Base-by-base conservation (phyloP, 2,888 invertebrate genomes). In the Baronia brevicornis region DNA sequence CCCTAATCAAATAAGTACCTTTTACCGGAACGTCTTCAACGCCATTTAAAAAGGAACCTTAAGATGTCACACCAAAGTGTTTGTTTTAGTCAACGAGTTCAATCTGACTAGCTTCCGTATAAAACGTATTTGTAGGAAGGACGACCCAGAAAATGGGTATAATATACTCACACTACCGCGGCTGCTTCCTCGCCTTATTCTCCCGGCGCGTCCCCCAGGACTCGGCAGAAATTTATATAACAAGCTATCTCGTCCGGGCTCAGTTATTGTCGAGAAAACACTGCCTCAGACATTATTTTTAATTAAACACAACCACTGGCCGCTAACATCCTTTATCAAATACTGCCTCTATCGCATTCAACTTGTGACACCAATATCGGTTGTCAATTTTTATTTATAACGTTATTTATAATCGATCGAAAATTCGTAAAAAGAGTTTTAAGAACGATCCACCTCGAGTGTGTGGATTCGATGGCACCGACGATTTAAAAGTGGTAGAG, bases 1-100 rank as follows among this genome's bases (percentile, higher is more conserved):
- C 82, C 82, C 82, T 82, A 84, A 84, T 84, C 82, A 82, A 84
- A 84, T 82, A 84, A 84, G 79, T 82, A 82, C 82, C 82, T 80
- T 80, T 79, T 78, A 78, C 79, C 68, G 75, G 70, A 66, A 66
- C 60, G 48, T 36, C 43, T 40, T 41, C 30, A 9, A 20, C 4
- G 3, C 13, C 43, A 43, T 6, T 30, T 37, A 22, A 68, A 68
- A 62, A 34, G 43, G 39, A 38, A 46, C 63, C 54, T 45, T 67
- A 51, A 14, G 2, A 1, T 18, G 18, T 37, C 38, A 38, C 23
- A 31, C 43, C 62, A 78, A 48, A 59, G 71, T 54, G 46, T 39
- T 43, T 40, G 57, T 66, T 67, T 21, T 45, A 28, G 18, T 52
- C 54, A 35, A 39, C 28, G 33, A 33, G 25, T 28, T 24, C 36